A percentile compares a stretch with the other conserved stretches of the same genome.
phyloP scores from a whole-genome alignment of 1,140 invertebrate species.

The Drosophila punjabiensis region DNA sequence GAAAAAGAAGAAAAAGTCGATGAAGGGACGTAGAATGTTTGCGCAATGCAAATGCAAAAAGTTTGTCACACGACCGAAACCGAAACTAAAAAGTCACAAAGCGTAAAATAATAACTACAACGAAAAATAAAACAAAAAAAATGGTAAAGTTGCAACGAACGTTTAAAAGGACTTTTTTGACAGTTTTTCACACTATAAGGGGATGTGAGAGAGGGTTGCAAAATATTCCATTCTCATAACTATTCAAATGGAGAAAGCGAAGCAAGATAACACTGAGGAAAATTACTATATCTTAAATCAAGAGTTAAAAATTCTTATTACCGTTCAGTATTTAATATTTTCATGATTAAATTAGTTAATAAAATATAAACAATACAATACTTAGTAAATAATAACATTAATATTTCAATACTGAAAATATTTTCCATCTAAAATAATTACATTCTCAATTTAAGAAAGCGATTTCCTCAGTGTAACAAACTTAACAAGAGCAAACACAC shows the following conservation, averaged over 20 bases:
- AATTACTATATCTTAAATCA: neutral
- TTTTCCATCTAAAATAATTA: neutral
- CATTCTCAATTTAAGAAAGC: neutral
- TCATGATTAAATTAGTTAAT: neutral
- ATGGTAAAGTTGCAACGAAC: constrained; percentile 47
- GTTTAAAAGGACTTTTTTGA: constrained; percentile 70
- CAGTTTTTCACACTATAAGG: constrained; percentile 53
- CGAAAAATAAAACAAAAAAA: constrained; percentile 14
- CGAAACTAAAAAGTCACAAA: constrained; percentile 56
- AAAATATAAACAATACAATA: neutral
- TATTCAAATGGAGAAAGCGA: constrained; percentile 21
- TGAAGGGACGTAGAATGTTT: constrained; percentile 19
- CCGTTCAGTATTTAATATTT: neutral
- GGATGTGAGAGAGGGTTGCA: constrained; percentile 3
- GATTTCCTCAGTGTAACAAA: constrained; percentile 17
- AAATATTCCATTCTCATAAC: constrained; percentile 17
- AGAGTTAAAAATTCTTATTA: neutral
- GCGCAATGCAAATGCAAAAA: constrained; percentile 73
- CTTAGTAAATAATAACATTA: neutral
- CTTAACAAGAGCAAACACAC: constrained; percentile 15
- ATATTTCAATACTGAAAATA: neutral
- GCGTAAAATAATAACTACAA: constrained; percentile 64
- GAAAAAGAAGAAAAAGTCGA: constrained; percentile 7
- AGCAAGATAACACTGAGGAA: constrained; percentile 12
- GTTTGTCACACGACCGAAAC: constrained; percentile 51